A percentile compares a stretch with the other conserved stretches of the same genome.
phyloP scores from a whole-genome alignment of 2,113 vertebrate genomes.

The Alligator sinensis region DNA sequence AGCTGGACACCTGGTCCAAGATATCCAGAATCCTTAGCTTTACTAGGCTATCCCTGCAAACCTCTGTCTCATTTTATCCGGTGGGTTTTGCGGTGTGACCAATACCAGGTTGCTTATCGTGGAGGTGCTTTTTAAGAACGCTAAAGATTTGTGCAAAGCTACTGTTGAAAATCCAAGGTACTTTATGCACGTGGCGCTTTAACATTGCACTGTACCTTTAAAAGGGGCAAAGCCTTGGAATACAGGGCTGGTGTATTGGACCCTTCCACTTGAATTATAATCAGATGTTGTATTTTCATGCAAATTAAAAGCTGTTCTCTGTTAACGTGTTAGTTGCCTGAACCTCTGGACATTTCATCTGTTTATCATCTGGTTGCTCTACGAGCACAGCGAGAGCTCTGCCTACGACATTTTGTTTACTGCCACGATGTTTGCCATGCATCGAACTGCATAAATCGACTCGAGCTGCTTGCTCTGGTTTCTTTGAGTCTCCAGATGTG shows the following conservation, averaged over 20 bases:
- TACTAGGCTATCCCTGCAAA: background rate
- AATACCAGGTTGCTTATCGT: background rate
- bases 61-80: background rate
- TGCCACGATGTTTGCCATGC: conserved; percentile 21
- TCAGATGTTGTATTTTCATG: conserved; percentile 78
- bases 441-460: conserved; percentile 43
- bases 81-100: background rate
- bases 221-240: background rate
- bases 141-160: background rate
- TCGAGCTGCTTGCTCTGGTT: conserved; percentile 20
- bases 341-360: conserved; percentile 62
- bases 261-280: conserved; percentile 64
- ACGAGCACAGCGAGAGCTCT: conserved; percentile 79
- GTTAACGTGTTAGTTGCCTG: conserved; percentile 68
- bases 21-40: background rate
- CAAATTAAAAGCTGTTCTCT: conserved; percentile 77
- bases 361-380: conserved; percentile 78
- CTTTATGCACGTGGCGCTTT: background rate
- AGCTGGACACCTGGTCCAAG: background rate
- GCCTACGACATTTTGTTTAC: conserved; percentile 27
- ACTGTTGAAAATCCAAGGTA: background rate
- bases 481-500: background rate
- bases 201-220: background rate
- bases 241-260: conserved; percentile 1
- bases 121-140: background rate